These are phyloP conservation scores for Tympanuchus pallidicinctus DNA, from an alignment of 2,113 vertebrate genomes.

Conservation along the genomic window DNA sequence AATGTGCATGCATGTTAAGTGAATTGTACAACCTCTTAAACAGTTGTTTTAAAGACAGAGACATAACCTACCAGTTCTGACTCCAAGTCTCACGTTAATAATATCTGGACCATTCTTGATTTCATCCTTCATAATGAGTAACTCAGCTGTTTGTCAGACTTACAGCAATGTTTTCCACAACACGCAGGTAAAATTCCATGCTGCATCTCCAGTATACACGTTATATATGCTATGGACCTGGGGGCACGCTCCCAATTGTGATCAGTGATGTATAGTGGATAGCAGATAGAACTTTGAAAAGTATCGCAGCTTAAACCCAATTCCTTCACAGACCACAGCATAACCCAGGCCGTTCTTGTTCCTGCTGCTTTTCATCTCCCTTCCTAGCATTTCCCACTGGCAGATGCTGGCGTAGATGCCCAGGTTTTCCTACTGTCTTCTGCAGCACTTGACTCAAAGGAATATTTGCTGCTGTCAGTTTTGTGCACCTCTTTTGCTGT, in stretches of 20 bases:
- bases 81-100: not conserved
- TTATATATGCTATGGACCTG: not conserved
- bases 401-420: not conserved
- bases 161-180: not conserved
- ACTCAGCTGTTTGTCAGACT: not conserved
- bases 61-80: not conserved
- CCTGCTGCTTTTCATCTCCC: not conserved
- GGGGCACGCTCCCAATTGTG: not conserved
- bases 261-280: not conserved
- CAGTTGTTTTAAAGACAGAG: not conserved
- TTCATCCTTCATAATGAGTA: not conserved
- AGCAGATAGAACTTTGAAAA: not conserved
- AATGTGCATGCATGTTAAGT: not conserved
- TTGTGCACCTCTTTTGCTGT: not conserved
- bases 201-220: not conserved
- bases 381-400: not conserved
- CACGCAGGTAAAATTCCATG: not conserved
- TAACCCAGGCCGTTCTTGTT: rapidly evolving
- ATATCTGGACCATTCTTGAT: not conserved
- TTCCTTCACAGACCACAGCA: not conserved
- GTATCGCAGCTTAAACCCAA: not conserved
- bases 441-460: not conserved
- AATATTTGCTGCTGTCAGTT: not conserved
- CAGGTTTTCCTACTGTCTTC: not conserved
- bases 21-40: not conserved